Base-by-base conservation (phyloP, 2,888 invertebrate genomes). In the Branchellion lobata region DNA sequence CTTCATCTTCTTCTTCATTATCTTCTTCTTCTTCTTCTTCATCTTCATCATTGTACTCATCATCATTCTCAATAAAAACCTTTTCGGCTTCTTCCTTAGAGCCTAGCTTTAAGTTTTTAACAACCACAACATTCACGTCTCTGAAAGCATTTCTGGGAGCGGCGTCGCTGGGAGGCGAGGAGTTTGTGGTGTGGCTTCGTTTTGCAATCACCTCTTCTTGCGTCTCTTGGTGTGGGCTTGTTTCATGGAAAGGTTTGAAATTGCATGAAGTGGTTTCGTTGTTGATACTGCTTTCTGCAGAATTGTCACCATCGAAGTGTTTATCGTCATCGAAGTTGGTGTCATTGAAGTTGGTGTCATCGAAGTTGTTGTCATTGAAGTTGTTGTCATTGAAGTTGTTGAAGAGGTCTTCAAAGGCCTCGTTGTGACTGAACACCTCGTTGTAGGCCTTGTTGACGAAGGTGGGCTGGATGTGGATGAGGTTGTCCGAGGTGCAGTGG, bases 381-480 rank as follows among this genome's bases (percentile, higher is more conserved):
- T 69, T 11, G 27, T n/a, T 34, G 31, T n/a, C n/a, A 14, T 65
- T 8, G 24, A 65, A 27, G 8, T 29, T 69, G 69, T 34, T 69
- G 31, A 69, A 33, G 2, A 69, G 14, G 69, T 69, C 31, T 3
- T 69, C 69, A n/a, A 33, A 31, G 18, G 14, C 69, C 11, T 69
- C 69, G 31, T 69, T 34, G 3, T 29, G 3, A 21, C 29, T 65
- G 29, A 65, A 65, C 5, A 33, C 29, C 21, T 31, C 69, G 33
- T 31, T 57, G 61, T 57, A 57, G 61, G 61, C 61, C 24, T 57
- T 57, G 61, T 57, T 57, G 61, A 57, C 61, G 24, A 57, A 57
- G 61, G 61, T 57, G 61, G 61, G 61, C 24, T 57, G 61, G 24
- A 57, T 57, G 24, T 57, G 61, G n/a, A 57, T n/a, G 3, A 57